phyloP scores from a whole-genome alignment of 2,888 invertebrate species.

The Lacanobia wlatinum region DNA sequence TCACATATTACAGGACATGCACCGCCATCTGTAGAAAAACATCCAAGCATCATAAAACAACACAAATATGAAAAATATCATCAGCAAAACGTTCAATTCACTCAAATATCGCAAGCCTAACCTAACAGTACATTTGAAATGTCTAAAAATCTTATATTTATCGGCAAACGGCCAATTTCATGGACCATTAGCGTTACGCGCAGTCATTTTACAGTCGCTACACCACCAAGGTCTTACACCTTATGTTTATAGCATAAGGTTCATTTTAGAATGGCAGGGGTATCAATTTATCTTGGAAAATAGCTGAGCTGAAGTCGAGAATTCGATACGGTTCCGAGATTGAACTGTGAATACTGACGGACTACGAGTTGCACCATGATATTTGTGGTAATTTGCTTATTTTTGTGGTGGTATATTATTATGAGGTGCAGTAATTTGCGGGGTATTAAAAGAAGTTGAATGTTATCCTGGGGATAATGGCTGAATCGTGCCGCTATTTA shows the following conservation, averaged over 20 bases:
- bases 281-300: conserved; percentile 56
- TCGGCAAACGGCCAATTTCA: conserved; percentile 83
- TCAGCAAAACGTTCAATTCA: conserved; percentile 18
- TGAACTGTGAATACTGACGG: conserved; percentile 66
- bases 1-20: too few species aligned
- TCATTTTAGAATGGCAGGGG: conserved; percentile 36
- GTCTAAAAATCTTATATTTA: conserved; percentile 73
- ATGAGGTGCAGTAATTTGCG: conserved; percentile 22
- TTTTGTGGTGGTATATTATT: conserved; percentile 46
- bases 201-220: conserved; percentile 72
- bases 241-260: conserved; percentile 46
- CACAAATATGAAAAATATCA: conserved; percentile 12
- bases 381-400: conserved; percentile 61
- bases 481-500: conserved; percentile 23
- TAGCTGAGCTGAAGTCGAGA: conserved; percentile 63
- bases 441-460: conserved; percentile 22
- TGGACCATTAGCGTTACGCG: conserved; percentile 81
- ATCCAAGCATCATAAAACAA: not conserved
- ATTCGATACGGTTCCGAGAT: conserved; percentile 71
- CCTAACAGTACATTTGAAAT: conserved; percentile 70
- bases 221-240: conserved; percentile 20
- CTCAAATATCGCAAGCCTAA: conserved; percentile 40
- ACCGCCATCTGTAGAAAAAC: too few species aligned
- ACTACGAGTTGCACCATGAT: conserved; percentile 55
- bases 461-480: conserved; percentile 20